Evolutionary conservation across 1,140 invertebrate species (phyloP).

Genomic region (Aphelinus certus): DNA sequence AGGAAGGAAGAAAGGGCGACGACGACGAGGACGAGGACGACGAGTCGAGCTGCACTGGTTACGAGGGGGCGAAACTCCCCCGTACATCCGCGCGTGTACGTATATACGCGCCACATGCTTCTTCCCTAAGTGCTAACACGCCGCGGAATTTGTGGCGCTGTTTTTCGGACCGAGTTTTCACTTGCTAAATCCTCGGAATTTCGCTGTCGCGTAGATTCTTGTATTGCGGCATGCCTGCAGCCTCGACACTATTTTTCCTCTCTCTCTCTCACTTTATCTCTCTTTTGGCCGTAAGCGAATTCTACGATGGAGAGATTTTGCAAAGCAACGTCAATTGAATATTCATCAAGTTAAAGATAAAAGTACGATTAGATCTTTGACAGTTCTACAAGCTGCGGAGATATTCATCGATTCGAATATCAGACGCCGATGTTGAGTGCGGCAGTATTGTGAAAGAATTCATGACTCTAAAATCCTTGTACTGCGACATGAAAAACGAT

Average conservation of each 20-base stretch:
- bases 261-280: too few relatives aligned
- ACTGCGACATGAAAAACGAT: too few relatives aligned
- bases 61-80: conserved; percentile 6
- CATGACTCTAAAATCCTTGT: too few relatives aligned
- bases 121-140: conserved; percentile 31
- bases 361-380: too few relatives aligned
- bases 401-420: too few relatives aligned
- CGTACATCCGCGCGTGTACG: not conserved
- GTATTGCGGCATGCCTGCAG: not conserved
- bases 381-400: too few relatives aligned
- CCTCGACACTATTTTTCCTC: not conserved
- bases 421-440: too few relatives aligned
- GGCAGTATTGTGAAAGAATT: too few relatives aligned
- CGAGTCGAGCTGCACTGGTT: not conserved
- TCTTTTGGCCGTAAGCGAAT: too few relatives aligned
- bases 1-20: conserved; percentile 20
- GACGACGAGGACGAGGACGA: not conserved
- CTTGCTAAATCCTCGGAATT: conserved; percentile 14
- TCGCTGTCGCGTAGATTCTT: not conserved
- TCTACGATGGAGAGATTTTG: too few relatives aligned
- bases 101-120: conserved; percentile 14
- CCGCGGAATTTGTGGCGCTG: conserved; percentile 30
- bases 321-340: too few relatives aligned
- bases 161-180: conserved; percentile 32
- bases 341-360: too few relatives aligned